A percentile compares a stretch with the other conserved stretches of the same genome.
phyloP scores from a whole-genome alignment of 2,113 vertebrate species.

The Mionectes macconnelli region DNA sequence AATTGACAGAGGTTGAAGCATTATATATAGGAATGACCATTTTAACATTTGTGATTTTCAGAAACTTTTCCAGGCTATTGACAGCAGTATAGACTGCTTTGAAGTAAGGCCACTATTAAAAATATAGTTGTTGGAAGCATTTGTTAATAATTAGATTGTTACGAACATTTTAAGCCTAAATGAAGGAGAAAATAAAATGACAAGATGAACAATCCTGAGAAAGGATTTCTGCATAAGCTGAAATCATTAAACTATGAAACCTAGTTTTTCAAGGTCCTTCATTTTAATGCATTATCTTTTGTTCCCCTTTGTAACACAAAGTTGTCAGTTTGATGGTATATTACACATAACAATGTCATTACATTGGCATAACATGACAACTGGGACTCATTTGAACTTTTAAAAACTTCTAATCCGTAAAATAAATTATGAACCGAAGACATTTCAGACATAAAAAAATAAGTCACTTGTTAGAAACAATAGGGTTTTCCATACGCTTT shows the following conservation, averaged over 20 bases:
- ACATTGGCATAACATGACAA: constrained; percentile 31
- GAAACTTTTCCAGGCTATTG: background rate
- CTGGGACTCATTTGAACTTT: constrained; percentile 55
- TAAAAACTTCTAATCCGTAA: constrained; percentile 42
- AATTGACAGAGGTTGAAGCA: background rate
- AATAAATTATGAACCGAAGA: constrained; percentile 42
- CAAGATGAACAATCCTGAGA: background rate
- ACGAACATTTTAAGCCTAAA: background rate
- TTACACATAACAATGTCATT: constrained; percentile 47
- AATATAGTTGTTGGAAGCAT: background rate
- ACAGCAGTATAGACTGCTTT: background rate
- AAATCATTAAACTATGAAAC: background rate
- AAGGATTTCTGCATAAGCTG: background rate
- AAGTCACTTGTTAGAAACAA: constrained; percentile 1
- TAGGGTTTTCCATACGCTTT: background rate
- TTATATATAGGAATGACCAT: background rate
- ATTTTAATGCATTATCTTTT: constrained; percentile 36
- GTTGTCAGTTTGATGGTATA: constrained; percentile 33
- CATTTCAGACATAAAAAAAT: background rate
- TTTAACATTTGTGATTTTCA: background rate
- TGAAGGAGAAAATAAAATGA: background rate
- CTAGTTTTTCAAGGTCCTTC: constrained; percentile 49
- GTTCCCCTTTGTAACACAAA: constrained; percentile 26
- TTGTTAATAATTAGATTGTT: background rate
- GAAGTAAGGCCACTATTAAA: background rate